Evolutionary conservation across 2,797 vertebrate genomes (phyloP).

Genomic region (Loris lydekkerianus): DNA sequence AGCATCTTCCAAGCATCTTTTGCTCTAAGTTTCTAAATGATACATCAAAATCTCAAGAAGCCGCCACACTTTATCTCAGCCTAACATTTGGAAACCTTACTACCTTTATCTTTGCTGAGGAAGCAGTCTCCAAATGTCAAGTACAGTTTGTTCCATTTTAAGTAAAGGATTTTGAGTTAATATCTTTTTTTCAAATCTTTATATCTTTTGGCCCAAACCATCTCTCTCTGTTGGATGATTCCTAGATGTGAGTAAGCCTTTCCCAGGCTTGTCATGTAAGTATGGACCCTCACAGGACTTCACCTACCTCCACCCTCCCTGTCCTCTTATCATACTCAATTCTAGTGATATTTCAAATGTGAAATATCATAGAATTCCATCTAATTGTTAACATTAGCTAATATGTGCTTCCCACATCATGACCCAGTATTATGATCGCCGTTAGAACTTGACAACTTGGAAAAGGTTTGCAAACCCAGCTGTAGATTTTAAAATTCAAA

Average conservation of each 20-base stretch:
- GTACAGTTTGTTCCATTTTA: constrained; percentile 60
- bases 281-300: background rate
- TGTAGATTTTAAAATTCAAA: background rate
- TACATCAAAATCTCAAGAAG: constrained; percentile 59
- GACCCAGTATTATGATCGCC: background rate
- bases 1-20: constrained; percentile 73
- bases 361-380: background rate
- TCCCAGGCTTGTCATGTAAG: background rate
- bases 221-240: background rate
- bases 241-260: background rate
- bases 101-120: constrained; percentile 66
- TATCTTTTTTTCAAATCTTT: constrained; percentile 66
- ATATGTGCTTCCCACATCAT: background rate
- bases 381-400: background rate
- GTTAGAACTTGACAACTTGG: background rate
- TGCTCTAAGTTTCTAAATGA: constrained; percentile 65
- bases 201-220: constrained; percentile 16
- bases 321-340: background rate
- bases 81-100: constrained; percentile 53
- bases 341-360: background rate
- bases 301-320: background rate
- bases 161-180: constrained; percentile 71
- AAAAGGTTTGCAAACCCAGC: constrained; percentile 5
- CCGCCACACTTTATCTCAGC: constrained; percentile 43
- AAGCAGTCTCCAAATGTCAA: constrained; percentile 73